Conservation (phyloP, 2,888 invertebrate genomes). For the Geophilus truncorum region DNA sequence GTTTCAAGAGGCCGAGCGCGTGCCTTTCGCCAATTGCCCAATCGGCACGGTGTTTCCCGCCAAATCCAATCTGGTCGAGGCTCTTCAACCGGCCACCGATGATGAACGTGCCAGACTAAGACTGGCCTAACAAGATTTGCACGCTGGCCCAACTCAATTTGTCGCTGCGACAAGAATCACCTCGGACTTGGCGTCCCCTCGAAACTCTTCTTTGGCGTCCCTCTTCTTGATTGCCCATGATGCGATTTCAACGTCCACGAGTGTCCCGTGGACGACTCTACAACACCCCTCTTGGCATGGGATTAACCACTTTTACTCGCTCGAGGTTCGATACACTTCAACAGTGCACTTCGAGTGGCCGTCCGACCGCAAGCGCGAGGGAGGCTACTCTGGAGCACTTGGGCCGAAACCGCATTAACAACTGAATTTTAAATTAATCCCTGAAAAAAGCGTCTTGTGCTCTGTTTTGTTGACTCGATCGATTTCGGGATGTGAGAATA, state of each 20-base stretch:
- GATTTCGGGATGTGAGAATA: too few relatives aligned
- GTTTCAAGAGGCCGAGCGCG: neutral
- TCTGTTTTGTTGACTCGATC: too few relatives aligned
- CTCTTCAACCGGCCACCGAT: slow-evolving; percentile 4
- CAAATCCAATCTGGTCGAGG: slow-evolving; percentile 10
- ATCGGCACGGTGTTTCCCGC: neutral
- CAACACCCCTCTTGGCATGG: neutral
- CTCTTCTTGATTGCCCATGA: neutral
- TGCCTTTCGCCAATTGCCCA: neutral
- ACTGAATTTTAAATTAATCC: neutral
- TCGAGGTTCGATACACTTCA: neutral
- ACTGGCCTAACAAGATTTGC: neutral
- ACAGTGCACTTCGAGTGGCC: neutral
- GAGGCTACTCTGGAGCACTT: neutral
- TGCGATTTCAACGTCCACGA: neutral
- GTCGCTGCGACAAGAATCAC: neutral
- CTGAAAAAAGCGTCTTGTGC: too few relatives aligned
- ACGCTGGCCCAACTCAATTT: neutral
- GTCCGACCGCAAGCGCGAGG: neutral
- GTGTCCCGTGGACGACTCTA: neutral
- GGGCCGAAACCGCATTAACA: neutral
- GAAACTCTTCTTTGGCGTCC: neutral
- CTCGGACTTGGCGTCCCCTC: neutral
- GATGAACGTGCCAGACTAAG: neutral
- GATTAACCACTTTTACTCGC: neutral